These are phyloP conservation scores for Zaprionus bogoriensis DNA, from an alignment of 2,888 invertebrate species.

Conservation along the genomic window DNA sequence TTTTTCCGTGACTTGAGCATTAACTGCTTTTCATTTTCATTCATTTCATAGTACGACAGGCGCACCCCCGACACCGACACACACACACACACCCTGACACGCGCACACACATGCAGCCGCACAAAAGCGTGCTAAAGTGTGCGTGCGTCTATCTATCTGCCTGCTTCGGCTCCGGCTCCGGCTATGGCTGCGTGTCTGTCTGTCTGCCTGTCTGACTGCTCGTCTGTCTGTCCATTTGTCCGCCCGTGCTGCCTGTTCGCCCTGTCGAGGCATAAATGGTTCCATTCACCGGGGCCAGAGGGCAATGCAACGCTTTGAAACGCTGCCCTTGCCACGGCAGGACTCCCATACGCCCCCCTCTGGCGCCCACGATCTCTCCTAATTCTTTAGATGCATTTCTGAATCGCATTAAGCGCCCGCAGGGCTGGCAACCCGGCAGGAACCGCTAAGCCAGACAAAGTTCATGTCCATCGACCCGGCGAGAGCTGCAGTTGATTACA, in stretches of 20 bases:
- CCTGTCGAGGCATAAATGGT: conserved; percentile 25
- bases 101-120: conserved; percentile 8
- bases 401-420: conserved; percentile 47
- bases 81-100: conserved; percentile 8
- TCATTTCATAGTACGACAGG: conserved; percentile 52
- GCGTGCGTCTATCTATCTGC: conserved; percentile 32
- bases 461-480: conserved; percentile 58
- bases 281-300: conserved; percentile 32
- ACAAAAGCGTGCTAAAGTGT: conserved; percentile 45
- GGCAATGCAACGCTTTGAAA: conserved; percentile 42
- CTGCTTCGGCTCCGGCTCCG: not conserved
- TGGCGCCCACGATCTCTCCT: not conserved
- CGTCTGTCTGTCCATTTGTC: not conserved
- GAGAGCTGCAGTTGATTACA: conserved; percentile 40
- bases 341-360: not conserved
- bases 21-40: conserved; percentile 77
- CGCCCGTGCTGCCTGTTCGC: not conserved
- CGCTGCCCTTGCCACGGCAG: conserved; percentile 27
- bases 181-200: not conserved
- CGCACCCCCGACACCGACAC: conserved; percentile 9
- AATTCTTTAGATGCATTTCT: conserved; percentile 48
- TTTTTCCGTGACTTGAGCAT: conserved; percentile 75
- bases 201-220: not conserved
- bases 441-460: conserved; percentile 63
- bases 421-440: conserved; percentile 27